Conservation (phyloP, 2,797 vertebrate species). For the Cheirogaleus major region DNA sequence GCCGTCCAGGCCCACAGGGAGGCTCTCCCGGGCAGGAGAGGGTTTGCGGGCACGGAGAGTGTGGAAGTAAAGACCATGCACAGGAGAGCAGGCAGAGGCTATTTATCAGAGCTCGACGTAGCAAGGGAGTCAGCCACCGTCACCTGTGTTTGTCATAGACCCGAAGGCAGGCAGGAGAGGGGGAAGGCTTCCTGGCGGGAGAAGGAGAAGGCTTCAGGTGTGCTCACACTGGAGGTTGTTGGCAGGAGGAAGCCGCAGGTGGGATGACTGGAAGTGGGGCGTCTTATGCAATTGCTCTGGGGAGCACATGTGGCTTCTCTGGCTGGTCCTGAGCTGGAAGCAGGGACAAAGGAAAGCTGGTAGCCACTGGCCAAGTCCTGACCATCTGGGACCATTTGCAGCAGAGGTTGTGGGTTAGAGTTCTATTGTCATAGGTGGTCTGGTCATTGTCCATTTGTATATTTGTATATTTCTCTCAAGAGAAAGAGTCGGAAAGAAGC, state of each 20-base stretch:
- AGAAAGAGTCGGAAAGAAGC: background rate
- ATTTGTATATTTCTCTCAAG: background rate
- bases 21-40: background rate
- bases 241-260: background rate
- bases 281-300: background rate
- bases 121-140: background rate
- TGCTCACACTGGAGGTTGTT: rapidly evolving
- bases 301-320: background rate
- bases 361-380: background rate
- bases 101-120: background rate
- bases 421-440: background rate
- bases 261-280: background rate
- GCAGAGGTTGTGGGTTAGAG: background rate
- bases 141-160: background rate
- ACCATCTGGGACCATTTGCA: background rate
- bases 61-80: background rate
- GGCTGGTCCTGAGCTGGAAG: background rate
- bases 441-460: background rate
- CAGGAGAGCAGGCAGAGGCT: background rate
- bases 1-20: background rate
- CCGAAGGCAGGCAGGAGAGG: background rate
- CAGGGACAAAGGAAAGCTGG: background rate
- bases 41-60: no score
- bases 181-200: background rate
- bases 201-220: background rate